Conservation (phyloP, 2,113 vertebrate genomes). For the Ceyx cyanopectus region DNA sequence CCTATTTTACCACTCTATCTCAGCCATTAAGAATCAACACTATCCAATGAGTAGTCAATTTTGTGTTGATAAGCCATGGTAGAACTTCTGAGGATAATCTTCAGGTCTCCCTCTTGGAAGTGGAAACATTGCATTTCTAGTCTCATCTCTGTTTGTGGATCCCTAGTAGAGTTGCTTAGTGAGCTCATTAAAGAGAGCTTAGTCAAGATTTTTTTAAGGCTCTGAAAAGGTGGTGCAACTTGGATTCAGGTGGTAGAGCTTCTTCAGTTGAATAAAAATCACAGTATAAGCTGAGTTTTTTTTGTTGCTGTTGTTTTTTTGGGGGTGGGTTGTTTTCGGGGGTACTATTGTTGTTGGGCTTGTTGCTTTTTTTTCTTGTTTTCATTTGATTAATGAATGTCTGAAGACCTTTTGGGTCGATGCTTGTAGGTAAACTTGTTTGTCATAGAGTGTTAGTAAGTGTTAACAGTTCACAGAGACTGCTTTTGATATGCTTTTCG, state of each 20-base stretch:
- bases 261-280: neutral
- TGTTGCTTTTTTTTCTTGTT: neutral
- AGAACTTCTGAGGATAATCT: neutral
- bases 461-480: conserved; percentile 15
- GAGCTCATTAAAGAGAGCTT: neutral
- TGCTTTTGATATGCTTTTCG: conserved; percentile 44
- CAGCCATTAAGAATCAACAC: neutral
- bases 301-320: no score
- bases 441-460: neutral
- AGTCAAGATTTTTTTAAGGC: neutral
- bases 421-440: neutral
- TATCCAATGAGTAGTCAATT: neutral
- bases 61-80: neutral
- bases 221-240: neutral
- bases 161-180: neutral
- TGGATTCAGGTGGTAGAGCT: neutral
- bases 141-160: neutral
- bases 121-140: neutral
- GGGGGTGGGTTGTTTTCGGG: no score
- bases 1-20: neutral
- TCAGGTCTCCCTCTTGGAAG: neutral
- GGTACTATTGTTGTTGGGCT: no score
- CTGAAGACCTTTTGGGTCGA: neutral
- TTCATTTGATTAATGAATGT: neutral
- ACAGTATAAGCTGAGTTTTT: no score